These are phyloP conservation scores for Alectura lathami DNA, from an alignment of 2,113 vertebrate species.

Conservation along the genomic window DNA sequence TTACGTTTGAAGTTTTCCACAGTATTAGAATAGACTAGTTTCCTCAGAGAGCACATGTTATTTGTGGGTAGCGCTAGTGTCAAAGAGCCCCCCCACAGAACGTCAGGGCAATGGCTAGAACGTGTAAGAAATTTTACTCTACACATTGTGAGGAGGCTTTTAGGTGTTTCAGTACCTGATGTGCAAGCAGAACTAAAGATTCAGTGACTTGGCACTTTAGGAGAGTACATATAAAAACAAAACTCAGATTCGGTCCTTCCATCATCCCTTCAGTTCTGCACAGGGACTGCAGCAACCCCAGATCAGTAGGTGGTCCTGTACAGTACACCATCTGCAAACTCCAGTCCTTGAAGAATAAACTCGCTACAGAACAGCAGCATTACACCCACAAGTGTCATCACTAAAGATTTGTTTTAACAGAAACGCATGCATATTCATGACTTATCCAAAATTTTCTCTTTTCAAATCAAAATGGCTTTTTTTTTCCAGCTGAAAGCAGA, in stretches of 20 bases:
- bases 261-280: not conserved
- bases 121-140: not conserved
- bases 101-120: not conserved
- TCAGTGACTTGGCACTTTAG: not conserved
- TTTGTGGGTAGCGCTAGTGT: not conserved
- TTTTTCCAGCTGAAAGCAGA: not conserved
- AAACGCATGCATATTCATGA: constrained; percentile 28
- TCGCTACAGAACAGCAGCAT: constrained; percentile 37
- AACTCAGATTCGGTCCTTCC: not conserved
- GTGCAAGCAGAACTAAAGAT: not conserved
- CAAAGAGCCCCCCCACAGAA: not conserved
- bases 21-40: not conserved
- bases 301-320: constrained; percentile 43
- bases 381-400: constrained; percentile 42
- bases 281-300: not conserved
- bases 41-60: not conserved
- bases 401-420: constrained; percentile 8
- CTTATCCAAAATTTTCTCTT: not conserved
- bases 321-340: constrained; percentile 35
- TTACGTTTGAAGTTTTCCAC: not conserved
- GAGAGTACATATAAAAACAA: not conserved
- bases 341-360: constrained; percentile 11
- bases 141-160: not conserved
- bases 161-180: not conserved
- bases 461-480: constrained; percentile 7